Conservation (phyloP, 2,113 vertebrate species). For the Cercocebus atys region DNA sequence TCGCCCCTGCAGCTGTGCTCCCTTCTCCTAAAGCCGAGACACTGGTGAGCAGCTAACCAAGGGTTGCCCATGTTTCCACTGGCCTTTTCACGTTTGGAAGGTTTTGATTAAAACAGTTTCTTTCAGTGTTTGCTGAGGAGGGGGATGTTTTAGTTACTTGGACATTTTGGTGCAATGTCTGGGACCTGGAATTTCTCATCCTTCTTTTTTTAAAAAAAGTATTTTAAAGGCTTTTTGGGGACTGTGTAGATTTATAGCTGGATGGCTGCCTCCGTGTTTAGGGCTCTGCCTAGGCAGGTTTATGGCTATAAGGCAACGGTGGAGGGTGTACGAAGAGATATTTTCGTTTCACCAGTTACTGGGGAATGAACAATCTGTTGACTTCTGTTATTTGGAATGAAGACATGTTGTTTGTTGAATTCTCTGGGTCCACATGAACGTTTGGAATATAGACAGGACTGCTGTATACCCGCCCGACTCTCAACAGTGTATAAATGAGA, state of each 20-base stretch:
- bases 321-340: neutral
- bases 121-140: neutral
- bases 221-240: conserved; percentile 9
- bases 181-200: conserved; percentile 66
- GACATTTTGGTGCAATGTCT: neutral
- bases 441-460: conserved; percentile 12
- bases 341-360: conserved; percentile 27
- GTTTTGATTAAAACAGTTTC: conserved; percentile 33
- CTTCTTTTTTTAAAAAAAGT: neutral
- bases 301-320: neutral
- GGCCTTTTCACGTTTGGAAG: conserved; percentile 23
- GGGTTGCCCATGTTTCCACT: conserved; percentile 1
- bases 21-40: neutral
- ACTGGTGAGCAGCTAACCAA: neutral
- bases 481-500: neutral
- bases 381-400: neutral
- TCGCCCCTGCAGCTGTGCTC: fast-evolving
- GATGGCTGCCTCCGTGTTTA: neutral
- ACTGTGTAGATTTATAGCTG: conserved; percentile 44
- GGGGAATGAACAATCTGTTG: conserved; percentile 19
- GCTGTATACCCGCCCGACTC: neutral
- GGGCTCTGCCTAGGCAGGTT: conserved; percentile 38
- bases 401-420: neutral
- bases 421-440: neutral
- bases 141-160: conserved; percentile 59